A percentile compares a stretch with the other conserved stretches of the same genome.
These are phyloP conservation scores for Pristionchus maxplancki DNA, from an alignment of 2,888 invertebrate species.

Conservation along the genomic window DNA sequence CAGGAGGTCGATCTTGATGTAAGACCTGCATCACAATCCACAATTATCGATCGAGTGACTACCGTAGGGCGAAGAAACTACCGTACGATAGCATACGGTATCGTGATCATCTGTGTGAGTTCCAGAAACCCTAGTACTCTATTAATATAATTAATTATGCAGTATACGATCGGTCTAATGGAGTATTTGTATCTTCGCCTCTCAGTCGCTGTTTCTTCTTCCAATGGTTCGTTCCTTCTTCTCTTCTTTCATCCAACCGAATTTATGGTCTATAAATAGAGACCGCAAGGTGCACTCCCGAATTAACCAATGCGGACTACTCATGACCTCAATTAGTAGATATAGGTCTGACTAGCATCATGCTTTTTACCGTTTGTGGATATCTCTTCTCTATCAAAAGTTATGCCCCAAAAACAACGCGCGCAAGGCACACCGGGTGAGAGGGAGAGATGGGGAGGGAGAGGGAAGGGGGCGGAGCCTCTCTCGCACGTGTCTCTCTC, in stretches of 20 bases:
- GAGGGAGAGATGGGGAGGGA: no score
- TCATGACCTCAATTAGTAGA: no score
- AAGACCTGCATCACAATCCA: conserved; percentile 7
- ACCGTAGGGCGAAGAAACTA: conserved; percentile 61
- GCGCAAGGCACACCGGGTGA: no score
- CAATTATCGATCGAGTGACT: conserved; percentile 46
- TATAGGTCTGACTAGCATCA: no score
- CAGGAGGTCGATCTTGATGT: conserved; percentile 48
- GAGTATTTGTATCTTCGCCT: conserved; percentile 73
- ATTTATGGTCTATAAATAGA: conserved; percentile 30
- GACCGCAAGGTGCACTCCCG: no score
- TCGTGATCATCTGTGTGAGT: conserved; percentile 61
- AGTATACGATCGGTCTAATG: conserved; percentile 73
- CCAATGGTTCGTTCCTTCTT: conserved; percentile 32
- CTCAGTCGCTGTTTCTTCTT: conserved; percentile 32
- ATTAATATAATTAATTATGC: neutral
- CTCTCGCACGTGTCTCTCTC: no score
- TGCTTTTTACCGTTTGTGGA: no score
- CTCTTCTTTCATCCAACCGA: neutral
- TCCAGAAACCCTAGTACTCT: no score
- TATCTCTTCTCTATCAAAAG: no score
- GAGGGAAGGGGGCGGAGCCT: no score
- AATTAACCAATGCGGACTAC: no score
- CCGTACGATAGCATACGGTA: conserved; percentile 68
- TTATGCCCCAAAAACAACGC: no score